These are phyloP conservation scores for Nephrotoma flavescens DNA, from an alignment of 2,888 invertebrate species.

Conservation along the genomic window DNA sequence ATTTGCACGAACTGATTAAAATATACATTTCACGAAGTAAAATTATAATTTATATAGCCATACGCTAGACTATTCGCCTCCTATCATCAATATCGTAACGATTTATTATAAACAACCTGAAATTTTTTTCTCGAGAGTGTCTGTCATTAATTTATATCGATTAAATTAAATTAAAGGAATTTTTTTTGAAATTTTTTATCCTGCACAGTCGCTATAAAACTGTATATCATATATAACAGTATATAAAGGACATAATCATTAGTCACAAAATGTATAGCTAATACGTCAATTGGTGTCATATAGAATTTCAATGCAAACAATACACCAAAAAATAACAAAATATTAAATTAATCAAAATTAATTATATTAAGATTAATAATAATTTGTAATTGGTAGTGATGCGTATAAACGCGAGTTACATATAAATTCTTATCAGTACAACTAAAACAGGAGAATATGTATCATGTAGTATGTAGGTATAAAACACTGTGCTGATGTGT, in stretches of 20 bases:
- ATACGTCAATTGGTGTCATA: neutral
- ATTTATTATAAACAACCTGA: neutral
- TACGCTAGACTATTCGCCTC: neutral
- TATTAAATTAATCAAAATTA: neutral
- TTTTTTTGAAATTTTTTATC: neutral
- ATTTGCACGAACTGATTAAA: too few relatives aligned
- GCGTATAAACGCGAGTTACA: neutral
- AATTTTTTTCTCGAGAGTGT: neutral
- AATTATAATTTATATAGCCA: too few relatives aligned
- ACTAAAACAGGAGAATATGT: neutral
- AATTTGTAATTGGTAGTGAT: neutral
- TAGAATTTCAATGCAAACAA: neutral
- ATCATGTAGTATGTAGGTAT: too few relatives aligned
- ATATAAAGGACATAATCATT: neutral
- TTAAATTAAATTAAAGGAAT: neutral
- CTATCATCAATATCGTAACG: neutral
- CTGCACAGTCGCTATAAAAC: neutral
- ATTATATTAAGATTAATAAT: neutral
- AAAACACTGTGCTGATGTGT: too few relatives aligned
- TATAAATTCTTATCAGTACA: neutral
- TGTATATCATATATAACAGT: too few relatives aligned
- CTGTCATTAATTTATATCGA: neutral
- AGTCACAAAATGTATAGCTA: neutral
- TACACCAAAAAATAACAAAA: neutral
- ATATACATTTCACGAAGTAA: too few relatives aligned